These are phyloP conservation scores for Epinephelus fuscoguttatus DNA, from an alignment of 2,113 vertebrate species.

Conservation along the genomic window DNA sequence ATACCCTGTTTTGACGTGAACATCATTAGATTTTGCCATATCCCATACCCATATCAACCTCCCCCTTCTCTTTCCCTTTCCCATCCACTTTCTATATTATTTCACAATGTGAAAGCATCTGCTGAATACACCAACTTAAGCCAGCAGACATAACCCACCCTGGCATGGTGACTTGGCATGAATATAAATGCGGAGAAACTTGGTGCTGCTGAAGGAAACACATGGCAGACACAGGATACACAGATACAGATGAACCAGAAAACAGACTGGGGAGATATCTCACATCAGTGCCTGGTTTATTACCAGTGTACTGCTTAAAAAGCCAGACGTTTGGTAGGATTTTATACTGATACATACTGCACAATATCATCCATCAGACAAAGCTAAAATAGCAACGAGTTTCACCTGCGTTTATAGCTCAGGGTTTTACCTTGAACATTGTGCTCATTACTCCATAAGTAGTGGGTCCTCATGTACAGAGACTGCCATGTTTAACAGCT, in stretches of 20 bases:
- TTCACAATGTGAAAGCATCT: slow-evolving; percentile 34
- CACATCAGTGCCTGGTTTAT: neutral
- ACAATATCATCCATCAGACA: neutral
- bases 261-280: neutral
- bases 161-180: slow-evolving; percentile 33
- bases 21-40: no score
- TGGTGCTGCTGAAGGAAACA: slow-evolving; percentile 26
- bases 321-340: neutral
- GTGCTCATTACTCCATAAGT: neutral
- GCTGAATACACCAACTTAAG: slow-evolving; percentile 30
- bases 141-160: slow-evolving; percentile 43
- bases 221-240: slow-evolving; percentile 8
- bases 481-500: no score
- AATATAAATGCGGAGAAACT: slow-evolving; percentile 38
- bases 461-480: no score
- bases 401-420: neutral
- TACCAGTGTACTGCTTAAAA: neutral
- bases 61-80: neutral
- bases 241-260: neutral
- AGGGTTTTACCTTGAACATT: neutral
- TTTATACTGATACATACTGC: neutral
- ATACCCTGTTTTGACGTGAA: neutral
- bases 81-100: slow-evolving; percentile 9
- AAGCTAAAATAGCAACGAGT: neutral
- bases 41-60: neutral